These are phyloP conservation scores for Dipus sagitta DNA, from an alignment of 2,797 vertebrate genomes.

Conservation along the genomic window DNA sequence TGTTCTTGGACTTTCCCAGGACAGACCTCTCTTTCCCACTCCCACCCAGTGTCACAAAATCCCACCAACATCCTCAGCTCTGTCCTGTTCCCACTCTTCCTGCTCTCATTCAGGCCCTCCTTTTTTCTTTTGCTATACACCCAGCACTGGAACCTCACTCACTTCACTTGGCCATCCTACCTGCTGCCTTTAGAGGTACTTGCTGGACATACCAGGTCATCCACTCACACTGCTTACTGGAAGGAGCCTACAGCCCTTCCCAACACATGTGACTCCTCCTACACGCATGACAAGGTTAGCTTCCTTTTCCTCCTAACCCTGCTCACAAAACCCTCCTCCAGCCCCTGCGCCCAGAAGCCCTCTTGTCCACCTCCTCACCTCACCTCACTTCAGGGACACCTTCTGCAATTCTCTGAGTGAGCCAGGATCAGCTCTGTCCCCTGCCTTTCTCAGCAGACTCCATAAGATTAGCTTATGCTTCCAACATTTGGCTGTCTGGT, in stretches of 20 bases:
- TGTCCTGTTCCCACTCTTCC: fast-evolving
- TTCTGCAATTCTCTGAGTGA: not conserved
- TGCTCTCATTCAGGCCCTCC: not conserved
- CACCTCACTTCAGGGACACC: fast-evolving
- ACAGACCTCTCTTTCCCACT: not conserved
- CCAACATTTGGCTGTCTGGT: not conserved
- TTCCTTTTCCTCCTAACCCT: not conserved
- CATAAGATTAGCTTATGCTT: not conserved
- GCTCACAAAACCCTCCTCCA: not conserved
- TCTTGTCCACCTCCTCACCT: not conserved
- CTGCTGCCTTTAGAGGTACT: not conserved
- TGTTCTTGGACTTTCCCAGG: not conserved
- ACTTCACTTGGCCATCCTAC: not conserved
- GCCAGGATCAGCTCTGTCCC: not conserved
- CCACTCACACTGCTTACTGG: not conserved
- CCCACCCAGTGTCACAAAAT: not conserved
- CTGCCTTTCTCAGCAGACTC: not conserved
- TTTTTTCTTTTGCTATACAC: not conserved
- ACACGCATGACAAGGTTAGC: not conserved
- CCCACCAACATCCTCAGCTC: not conserved
- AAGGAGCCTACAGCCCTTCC: not conserved
- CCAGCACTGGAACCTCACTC: not conserved
- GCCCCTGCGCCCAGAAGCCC: not conserved
- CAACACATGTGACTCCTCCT: not conserved
- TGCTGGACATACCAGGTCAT: not conserved